These are phyloP conservation scores for Neoaliturus tenellus DNA, from an alignment of 2,888 invertebrate genomes.

Conservation along the genomic window DNA sequence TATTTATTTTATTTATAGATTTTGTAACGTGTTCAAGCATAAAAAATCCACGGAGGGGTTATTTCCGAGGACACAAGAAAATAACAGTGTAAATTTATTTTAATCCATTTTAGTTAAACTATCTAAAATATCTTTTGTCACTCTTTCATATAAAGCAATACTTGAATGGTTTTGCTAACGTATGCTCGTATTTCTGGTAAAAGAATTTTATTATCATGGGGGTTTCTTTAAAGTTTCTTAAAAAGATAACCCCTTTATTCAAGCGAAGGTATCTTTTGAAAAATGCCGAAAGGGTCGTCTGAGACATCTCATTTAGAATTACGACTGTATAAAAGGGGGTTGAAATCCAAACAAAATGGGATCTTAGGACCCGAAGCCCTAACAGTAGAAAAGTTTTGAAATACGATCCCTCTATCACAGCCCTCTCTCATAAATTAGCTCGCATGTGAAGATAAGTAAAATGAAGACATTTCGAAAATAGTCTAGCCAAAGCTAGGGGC, in stretches of 20 bases:
- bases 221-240: no score
- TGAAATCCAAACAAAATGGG: conserved; percentile 33
- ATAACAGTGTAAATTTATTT: no score
- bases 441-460: conserved; percentile 30
- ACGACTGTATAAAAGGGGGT: conserved; percentile 27
- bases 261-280: not conserved
- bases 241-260: not conserved
- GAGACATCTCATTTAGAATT: conserved; percentile 22
- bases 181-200: no score
- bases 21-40: no score
- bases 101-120: no score
- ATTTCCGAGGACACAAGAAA: no score
- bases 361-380: not conserved
- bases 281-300: not conserved
- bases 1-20: no score
- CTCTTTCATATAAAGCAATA: no score
- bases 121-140: no score
- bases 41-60: no score
- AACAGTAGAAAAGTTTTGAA: conserved; percentile 3
- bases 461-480: conserved; percentile 32
- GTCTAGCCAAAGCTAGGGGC: conserved; percentile 6
- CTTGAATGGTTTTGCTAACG: no score
- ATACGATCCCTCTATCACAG: conserved; percentile 18
- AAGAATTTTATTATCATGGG: no score
- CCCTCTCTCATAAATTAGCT: conserved; percentile 27